A percentile compares a stretch with the other conserved stretches of the same genome.
Conservation (phyloP, 2,797 vertebrate species). For the Argyrosomus regius region DNA sequence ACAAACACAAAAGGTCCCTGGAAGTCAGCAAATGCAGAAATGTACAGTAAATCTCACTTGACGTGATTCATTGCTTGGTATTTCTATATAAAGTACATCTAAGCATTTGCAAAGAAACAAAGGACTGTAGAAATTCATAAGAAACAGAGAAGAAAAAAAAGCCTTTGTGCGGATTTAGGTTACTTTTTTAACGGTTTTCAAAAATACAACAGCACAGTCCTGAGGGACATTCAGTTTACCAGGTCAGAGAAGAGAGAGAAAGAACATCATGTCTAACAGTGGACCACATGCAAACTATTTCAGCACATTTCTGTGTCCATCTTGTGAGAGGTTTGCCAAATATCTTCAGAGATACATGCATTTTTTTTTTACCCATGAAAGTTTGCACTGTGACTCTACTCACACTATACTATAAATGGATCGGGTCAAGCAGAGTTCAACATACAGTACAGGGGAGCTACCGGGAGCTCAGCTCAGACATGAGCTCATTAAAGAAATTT, state of each 20-base stretch:
- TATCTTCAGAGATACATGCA: neutral
- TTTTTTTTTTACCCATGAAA: neutral
- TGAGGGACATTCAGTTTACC: conserved; percentile 45
- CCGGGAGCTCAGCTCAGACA: too few species aligned
- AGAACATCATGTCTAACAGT: conserved; percentile 6
- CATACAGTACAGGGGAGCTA: too few species aligned
- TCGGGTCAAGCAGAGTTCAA: too few species aligned
- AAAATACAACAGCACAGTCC: conserved; percentile 48
- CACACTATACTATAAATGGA: neutral
- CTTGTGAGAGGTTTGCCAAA: conserved; percentile 12
- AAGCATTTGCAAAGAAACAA: conserved; percentile 62
- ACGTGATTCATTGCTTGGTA: conserved; percentile 64
- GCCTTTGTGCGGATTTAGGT: conserved; percentile 49
- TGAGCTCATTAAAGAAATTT: too few species aligned
- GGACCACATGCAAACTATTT: conserved; percentile 41
- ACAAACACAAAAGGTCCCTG: conserved; percentile 66
- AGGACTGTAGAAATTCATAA: conserved; percentile 36
- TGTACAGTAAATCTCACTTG: conserved; percentile 71
- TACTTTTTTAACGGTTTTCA: conserved; percentile 46
- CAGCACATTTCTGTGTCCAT: conserved; percentile 16
- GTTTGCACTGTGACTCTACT: neutral
- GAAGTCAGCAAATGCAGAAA: conserved; percentile 64
- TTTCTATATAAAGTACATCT: conserved; percentile 72
- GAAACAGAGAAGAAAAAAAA: conserved; percentile 13
- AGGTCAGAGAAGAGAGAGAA: conserved; percentile 21